These are phyloP conservation scores for Ellobium chinense DNA, from an alignment of 2,888 invertebrate species.

Conservation along the genomic window DNA sequence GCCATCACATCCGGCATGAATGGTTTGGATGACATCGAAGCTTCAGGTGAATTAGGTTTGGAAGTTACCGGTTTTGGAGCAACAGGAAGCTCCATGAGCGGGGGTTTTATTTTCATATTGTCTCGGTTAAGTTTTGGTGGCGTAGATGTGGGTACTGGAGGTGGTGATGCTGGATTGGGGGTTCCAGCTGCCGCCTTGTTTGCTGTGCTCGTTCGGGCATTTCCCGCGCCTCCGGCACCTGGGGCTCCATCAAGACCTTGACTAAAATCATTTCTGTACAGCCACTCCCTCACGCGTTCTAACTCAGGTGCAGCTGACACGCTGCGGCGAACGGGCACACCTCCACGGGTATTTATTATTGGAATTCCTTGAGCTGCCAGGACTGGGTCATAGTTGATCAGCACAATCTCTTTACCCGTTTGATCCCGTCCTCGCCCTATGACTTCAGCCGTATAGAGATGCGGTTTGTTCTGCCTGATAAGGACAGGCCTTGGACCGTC, in stretches of 20 bases:
- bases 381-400: neutral
- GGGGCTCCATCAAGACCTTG: neutral
- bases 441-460: neutral
- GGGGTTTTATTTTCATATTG: neutral
- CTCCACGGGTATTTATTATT: too few relatives aligned
- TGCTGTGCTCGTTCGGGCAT: neutral
- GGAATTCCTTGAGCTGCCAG: neutral
- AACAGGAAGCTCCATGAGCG: neutral
- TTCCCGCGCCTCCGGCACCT: neutral
- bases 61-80: neutral
- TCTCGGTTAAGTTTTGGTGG: neutral
- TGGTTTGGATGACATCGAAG: neutral
- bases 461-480: neutral
- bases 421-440: neutral
- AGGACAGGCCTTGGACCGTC: neutral
- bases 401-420: neutral
- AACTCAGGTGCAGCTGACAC: slow-evolving; percentile 30
- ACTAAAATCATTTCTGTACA: slow-evolving; percentile 36
- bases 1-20: neutral
- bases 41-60: neutral
- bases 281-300: slow-evolving; percentile 34
- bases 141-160: neutral
- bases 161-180: neutral
- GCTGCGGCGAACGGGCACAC: neutral
- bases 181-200: neutral